Evolutionary conservation across 2,888 invertebrate species (phyloP).

Genomic region (Eupithecia abbreviata): DNA sequence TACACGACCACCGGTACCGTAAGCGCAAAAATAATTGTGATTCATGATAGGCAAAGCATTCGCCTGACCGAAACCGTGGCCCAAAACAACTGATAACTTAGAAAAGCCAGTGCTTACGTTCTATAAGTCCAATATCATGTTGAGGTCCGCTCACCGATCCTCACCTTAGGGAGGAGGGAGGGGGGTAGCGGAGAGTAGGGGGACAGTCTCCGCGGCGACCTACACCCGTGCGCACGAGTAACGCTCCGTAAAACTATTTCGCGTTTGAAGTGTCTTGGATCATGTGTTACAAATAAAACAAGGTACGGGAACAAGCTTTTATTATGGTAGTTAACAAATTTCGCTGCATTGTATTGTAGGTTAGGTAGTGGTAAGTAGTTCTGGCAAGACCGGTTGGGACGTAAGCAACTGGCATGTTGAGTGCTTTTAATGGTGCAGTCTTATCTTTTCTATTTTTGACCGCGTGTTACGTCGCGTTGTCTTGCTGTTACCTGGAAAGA

Average conservation of each 20-base stretch:
- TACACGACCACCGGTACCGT: neutral
- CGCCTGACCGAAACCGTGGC: neutral
- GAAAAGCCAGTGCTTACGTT: neutral
- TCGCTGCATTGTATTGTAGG: neutral
- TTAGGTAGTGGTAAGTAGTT: constrained; percentile 11
- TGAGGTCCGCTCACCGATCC: constrained; percentile 20
- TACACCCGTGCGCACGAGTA: constrained; percentile 38
- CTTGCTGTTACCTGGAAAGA: neutral
- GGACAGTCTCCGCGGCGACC: constrained; percentile 35
- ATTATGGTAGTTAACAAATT: neutral
- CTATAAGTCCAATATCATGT: constrained; percentile 1
- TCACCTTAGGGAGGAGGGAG: neutral
- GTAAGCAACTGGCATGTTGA: constrained; percentile 38
- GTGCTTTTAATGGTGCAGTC: constrained; percentile 36
- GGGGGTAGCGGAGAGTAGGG: constrained; percentile 14
- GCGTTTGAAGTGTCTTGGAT: constrained; percentile 34
- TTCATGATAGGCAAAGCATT: neutral
- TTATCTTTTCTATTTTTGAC: constrained; percentile 6
- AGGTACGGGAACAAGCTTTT: constrained; percentile 29
- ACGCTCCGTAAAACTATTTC: constrained; percentile 37
- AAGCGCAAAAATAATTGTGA: neutral
- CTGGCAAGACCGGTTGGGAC: constrained; percentile 42
- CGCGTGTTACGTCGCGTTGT: neutral
- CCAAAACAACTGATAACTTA: neutral
- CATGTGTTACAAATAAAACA: constrained; percentile 32